These are phyloP conservation scores for Empidonax traillii DNA, from an alignment of 2,113 vertebrate genomes.

Conservation along the genomic window DNA sequence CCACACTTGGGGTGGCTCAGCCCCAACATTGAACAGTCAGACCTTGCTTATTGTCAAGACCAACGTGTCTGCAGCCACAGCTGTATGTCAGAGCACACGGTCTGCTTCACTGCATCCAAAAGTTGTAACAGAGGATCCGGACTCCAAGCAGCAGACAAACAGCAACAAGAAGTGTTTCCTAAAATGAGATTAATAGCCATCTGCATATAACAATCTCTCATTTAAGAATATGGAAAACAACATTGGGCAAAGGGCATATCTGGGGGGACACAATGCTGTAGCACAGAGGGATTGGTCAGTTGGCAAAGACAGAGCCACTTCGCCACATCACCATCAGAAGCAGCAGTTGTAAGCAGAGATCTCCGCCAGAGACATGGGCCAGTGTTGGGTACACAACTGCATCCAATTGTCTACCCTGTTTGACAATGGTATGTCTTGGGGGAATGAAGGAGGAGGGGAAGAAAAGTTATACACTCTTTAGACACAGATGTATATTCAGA, in stretches of 20 bases:
- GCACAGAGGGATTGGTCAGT: neutral
- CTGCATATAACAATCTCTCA: neutral
- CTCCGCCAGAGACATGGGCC: accelerated
- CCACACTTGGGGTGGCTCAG: neutral
- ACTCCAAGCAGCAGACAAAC: neutral
- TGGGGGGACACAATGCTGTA: neutral
- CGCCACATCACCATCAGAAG: accelerated
- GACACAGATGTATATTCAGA: neutral
- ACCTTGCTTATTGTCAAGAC: neutral
- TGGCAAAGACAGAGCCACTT: neutral
- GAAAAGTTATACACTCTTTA: neutral
- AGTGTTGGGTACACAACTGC: neutral
- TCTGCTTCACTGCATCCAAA: neutral
- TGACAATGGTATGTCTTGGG: neutral
- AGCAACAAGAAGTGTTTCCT: neutral
- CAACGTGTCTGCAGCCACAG: neutral
- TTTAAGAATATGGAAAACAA: neutral
- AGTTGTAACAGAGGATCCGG: neutral
- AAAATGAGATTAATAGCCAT: neutral
- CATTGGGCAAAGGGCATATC: neutral
- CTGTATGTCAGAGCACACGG: neutral
- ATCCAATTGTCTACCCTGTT: neutral
- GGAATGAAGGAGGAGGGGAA: neutral
- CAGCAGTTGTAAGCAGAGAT: neutral
- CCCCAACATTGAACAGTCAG: neutral